Base-by-base conservation (phyloP, 2,888 invertebrate species). In the Philereme vetulata region DNA sequence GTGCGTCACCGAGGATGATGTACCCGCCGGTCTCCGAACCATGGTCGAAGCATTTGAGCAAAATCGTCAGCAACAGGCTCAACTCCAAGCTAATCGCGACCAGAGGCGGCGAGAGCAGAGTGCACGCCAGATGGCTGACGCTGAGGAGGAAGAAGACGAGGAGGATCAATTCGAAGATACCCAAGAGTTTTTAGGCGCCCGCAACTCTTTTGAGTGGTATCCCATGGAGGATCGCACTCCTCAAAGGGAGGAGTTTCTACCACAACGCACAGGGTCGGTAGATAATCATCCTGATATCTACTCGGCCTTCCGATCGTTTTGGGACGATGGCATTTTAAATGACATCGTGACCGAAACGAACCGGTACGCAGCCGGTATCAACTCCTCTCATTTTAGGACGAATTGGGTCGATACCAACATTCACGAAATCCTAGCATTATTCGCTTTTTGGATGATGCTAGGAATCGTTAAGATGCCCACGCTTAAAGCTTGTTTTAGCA, bases 291-390 rank as follows among this genome's bases (percentile, higher is more conserved):
- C 9, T 5, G 43, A 44, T 5, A 33, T 61, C 5, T 64, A 63
- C 62, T 51, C 60, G 3, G 63, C 64, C 10, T 62, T 68, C 45
- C 62, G 57, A 7, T 52, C 48, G 9, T 57, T 43, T 38, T 64
- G 62, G 64, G 56, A 53, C 42, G 59, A 64, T 35, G 35, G 44
- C 8, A 45, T 65, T 32, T 10, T 64, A 43, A 11, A 44, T 5
- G 11, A 46, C 9, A 59, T 67, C 10, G 66, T 52, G 5, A 33
- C 6, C 2, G 54, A 62, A 49, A 56, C 62, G 5, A 65, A 65
- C 45, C 45, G 5, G 10, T 60, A 63, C 10, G 63, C 67, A 5
- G 8, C n/a, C 7, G 43, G 51, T n/a, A 48, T 65, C 40, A 5
- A 7, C 8, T 50, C n/a, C n/a, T n/a, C 32, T 4, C 0, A 45